phyloP scores from a whole-genome alignment of 1,140 invertebrate genomes.

The Sarcophaga bullata region DNA sequence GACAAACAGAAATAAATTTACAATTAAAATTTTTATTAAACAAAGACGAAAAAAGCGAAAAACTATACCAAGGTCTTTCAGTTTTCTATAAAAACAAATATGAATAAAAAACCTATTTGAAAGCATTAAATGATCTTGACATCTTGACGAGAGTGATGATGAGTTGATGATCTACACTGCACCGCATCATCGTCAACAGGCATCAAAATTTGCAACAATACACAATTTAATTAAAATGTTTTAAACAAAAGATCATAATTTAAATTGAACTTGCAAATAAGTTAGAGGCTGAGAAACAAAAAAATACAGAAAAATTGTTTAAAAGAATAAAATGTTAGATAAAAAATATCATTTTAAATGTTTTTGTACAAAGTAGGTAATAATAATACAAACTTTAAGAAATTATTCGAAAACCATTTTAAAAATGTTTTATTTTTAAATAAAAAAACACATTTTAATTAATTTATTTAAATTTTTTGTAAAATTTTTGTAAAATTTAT shows the following conservation, averaged over 20 bases:
- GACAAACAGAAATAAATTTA: too few species aligned
- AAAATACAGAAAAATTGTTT: too few species aligned
- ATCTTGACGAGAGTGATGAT: constrained; percentile 2
- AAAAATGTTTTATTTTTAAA: too few species aligned
- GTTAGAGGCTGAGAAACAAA: too few species aligned
- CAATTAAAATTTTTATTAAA: constrained; percentile 28
- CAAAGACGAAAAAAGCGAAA: neutral
- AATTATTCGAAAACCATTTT: too few species aligned
- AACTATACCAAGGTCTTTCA: neutral
- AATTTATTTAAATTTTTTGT: too few species aligned
- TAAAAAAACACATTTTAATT: too few species aligned
- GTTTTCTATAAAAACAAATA: neutral
- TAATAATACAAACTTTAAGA: too few species aligned
- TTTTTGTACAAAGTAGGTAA: too few species aligned
- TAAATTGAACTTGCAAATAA: neutral
- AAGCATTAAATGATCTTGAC: neutral
- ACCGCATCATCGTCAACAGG: neutral
- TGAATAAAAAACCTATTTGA: neutral
- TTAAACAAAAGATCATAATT: neutral
- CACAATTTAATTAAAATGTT: constrained; percentile 6
- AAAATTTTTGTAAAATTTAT: too few species aligned
- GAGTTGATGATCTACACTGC: neutral
- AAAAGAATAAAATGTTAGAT: too few species aligned
- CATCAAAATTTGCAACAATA: neutral
- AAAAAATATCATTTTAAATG: too few species aligned